Evolutionary conservation across 2,113 vertebrate species (phyloP), one percentile per base, ranked within the genome.

Genomic region (Eudorcas thomsonii): DNA sequence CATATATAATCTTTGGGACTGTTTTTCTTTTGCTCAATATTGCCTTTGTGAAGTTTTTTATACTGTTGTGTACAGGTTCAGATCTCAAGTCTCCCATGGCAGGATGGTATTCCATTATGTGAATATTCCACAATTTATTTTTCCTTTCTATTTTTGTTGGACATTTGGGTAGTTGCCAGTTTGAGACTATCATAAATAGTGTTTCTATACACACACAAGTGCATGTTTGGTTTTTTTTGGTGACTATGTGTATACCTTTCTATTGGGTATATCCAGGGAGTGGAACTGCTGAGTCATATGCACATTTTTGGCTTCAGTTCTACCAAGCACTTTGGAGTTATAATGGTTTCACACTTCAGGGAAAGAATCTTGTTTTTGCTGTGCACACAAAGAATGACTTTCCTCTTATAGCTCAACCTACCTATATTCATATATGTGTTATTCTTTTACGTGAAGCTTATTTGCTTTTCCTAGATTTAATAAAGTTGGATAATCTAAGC

Each of bases 381-480:
- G 15, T 81, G 25, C 48, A 83, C 25, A 57, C n/a, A 57, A 71
- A 95, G 12, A 95, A 77, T 88, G 43, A 85, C n/a, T 84, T 94
- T 45, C 21, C 21, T 89, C 17, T 92, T 96, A 64, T 2, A 83
- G 60, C 50, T 92, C 80, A 11, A 89, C 15, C 87, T 91, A 81
- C 14, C 23, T 43, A 92, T 36, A 52, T 71, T 88, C 67, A 95
- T 77, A n/a, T 71, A 78, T 93, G 50, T 67, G 48, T 67, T 77
- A 60, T 60, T 95, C 48, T 82, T 86, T 96, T 82, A 54, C 12
- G 10, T 59, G 45, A 90, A 77, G 45, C 19, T 86, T 89, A 91
- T 92, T 96, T 98, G 52, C 33, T 93, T 94, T 86, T 54, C 54
- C n/a, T 77, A 80, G 55, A 21, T 74, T 88, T 97, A 89, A 89